phyloP scores from a whole-genome alignment of 2,797 vertebrate genomes.

The Oreortyx pictus region DNA sequence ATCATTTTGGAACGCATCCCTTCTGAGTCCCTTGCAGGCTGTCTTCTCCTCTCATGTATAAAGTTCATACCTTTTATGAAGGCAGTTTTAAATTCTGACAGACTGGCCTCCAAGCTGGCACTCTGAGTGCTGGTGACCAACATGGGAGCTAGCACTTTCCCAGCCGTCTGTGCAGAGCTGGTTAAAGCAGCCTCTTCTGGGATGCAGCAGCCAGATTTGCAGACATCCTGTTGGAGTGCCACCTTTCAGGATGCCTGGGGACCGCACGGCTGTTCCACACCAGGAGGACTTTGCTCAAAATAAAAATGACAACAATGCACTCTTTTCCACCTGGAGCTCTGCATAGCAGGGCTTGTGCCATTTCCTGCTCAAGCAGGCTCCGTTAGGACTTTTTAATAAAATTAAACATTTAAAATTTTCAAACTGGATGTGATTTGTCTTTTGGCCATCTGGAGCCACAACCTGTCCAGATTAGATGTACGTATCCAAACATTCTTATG shows the following conservation, averaged over 20 bases:
- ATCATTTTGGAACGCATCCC: conserved; percentile 26
- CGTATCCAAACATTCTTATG: conserved; percentile 50
- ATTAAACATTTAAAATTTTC: conserved; percentile 69
- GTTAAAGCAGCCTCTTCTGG: conserved; percentile 46
- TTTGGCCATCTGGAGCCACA: conserved; percentile 73
- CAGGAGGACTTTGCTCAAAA: conserved; percentile 1
- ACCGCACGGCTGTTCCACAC: background rate
- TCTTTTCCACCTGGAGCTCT: conserved; percentile 15
- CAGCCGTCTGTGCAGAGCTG: conserved; percentile 51
- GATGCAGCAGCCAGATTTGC: conserved; percentile 20
- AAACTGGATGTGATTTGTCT: conserved; percentile 51
- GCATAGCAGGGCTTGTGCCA: background rate
- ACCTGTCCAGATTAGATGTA: conserved; percentile 66
- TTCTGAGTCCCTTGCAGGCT: background rate
- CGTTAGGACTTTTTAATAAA: conserved; percentile 59
- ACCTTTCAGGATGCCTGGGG: conserved; percentile 24
- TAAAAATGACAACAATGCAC: conserved; percentile 13
- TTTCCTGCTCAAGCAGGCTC: conserved; percentile 56
- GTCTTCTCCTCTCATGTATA: conserved; percentile 21
- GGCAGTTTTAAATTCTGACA: conserved; percentile 43
- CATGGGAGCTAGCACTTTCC: conserved; percentile 44
- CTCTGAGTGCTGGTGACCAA: conserved; percentile 13
- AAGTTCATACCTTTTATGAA: conserved; percentile 32
- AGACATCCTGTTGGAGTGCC: conserved; percentile 56
- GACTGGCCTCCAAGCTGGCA: conserved; percentile 60